These are phyloP conservation scores for Plagiodera versicolora DNA, from an alignment of 2,888 invertebrate genomes.

Conservation along the genomic window DNA sequence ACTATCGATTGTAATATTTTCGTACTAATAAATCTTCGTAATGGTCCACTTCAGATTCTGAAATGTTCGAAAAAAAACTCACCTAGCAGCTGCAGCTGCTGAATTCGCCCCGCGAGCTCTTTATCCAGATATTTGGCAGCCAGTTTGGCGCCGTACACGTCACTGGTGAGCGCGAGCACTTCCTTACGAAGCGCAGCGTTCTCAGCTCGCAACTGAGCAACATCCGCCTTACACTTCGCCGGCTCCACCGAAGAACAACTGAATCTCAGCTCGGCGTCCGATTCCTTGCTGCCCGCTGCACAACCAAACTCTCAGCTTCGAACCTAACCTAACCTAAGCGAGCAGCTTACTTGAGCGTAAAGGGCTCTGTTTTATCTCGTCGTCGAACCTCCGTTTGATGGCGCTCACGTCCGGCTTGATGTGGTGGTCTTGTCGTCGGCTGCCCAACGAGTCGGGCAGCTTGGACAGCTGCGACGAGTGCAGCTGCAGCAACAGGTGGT, in stretches of 20 bases:
- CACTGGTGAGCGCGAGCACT: slow-evolving; percentile 74
- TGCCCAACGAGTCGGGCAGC: slow-evolving; percentile 52
- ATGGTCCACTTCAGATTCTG: no score
- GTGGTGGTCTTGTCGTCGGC: slow-evolving; percentile 48
- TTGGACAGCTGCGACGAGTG: slow-evolving; percentile 63
- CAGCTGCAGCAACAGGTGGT: slow-evolving; percentile 63
- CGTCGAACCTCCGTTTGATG: slow-evolving; percentile 54
- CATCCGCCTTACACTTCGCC: slow-evolving; percentile 59
- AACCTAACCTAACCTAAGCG: no score
- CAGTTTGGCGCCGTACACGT: slow-evolving; percentile 80
- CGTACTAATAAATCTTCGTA: no score
- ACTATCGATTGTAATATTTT: no score
- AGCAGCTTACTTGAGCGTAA: slow-evolving; percentile 45
- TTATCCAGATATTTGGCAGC: slow-evolving; percentile 87
- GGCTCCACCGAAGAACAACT: slow-evolving; percentile 50
- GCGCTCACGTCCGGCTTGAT: slow-evolving; percentile 53
- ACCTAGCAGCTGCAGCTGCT: slow-evolving; percentile 81
- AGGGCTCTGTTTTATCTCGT: slow-evolving; percentile 54
- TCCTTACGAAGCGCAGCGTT: slow-evolving; percentile 72
- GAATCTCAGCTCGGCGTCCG: slow-evolving; percentile 52
- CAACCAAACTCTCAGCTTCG: no score
- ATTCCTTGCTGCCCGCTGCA: slow-evolving; percentile 36
- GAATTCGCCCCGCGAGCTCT: slow-evolving; percentile 79
- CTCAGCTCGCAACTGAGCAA: slow-evolving; percentile 65
- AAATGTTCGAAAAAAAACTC: background rate